These are phyloP conservation scores for Eristalinus sepulchralis DNA, from an alignment of 2,888 invertebrate genomes.

Conservation along the genomic window DNA sequence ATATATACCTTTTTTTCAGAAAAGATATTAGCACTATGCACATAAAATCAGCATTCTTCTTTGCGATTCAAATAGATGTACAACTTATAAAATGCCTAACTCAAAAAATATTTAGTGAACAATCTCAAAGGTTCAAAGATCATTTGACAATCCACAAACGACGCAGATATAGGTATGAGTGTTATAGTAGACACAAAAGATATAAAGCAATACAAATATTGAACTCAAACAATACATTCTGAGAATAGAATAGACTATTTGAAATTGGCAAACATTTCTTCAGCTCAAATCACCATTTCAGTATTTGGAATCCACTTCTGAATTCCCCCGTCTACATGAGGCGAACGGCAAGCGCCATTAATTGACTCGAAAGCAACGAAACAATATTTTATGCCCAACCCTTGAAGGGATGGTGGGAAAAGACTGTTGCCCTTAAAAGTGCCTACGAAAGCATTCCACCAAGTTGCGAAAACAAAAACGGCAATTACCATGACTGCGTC, in stretches of 20 bases:
- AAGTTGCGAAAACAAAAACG: slow-evolving; percentile 58
- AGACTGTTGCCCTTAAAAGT: slow-evolving; percentile 48
- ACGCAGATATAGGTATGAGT: neutral
- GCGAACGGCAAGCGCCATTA: slow-evolving; percentile 54
- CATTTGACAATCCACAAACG: neutral
- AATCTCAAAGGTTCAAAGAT: too few relatives aligned
- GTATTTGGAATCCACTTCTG: slow-evolving; percentile 49
- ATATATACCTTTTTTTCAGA: too few relatives aligned
- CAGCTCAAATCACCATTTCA: slow-evolving; percentile 47
- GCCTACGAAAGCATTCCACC: slow-evolving; percentile 48
- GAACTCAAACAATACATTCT: neutral
- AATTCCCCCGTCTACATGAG: slow-evolving; percentile 3
- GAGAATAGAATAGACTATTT: slow-evolving; percentile 30
- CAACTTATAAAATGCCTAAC: too few relatives aligned
- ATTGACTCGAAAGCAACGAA: slow-evolving; percentile 63
- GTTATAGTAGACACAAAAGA: too few relatives aligned
- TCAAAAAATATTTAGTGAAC: too few relatives aligned
- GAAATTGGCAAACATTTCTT: slow-evolving; percentile 30
- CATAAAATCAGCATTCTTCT: too few relatives aligned
- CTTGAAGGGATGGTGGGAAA: neutral
- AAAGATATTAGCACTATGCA: too few relatives aligned
- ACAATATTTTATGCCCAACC: slow-evolving; percentile 55
- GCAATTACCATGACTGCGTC: slow-evolving; percentile 67
- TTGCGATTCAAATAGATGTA: too few relatives aligned
- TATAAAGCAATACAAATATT: neutral